Conservation (phyloP, 53 echinoderm and acorn worm species). For the Antedon mediterranea region DNA sequence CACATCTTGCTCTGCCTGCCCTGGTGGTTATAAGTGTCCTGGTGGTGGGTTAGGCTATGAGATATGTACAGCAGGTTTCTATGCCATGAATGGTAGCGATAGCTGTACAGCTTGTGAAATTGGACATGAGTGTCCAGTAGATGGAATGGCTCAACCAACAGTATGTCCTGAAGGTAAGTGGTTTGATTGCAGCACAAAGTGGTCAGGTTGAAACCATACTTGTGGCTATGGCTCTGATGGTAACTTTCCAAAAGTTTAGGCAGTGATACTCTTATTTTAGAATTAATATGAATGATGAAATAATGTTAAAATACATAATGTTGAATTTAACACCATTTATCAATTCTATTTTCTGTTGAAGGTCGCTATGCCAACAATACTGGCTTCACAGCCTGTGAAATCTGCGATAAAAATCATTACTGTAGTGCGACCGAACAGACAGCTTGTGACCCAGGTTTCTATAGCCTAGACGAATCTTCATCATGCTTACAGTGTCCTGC, state of each 20-base stretch:
- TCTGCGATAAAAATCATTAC: no score
- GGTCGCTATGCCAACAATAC: conserved; percentile 12
- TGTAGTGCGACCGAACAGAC: background rate
- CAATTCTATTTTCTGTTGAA: no score
- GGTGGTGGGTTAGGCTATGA: conserved; percentile 18
- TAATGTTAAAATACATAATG: no score
- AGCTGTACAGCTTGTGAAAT: conserved; percentile 29
- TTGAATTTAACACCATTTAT: no score
- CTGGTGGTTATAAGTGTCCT: conserved; percentile 55
- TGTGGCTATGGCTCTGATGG: no score
- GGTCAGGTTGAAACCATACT: no score
- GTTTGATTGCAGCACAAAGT: no score
- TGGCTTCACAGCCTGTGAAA: no score
- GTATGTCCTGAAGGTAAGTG: conserved; percentile 32
- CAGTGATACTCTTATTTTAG: no score
- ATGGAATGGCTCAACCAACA: conserved; percentile 38
- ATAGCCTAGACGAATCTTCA: background rate
- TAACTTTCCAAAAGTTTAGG: no score
- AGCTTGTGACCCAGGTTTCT: background rate
- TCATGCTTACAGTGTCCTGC: background rate
- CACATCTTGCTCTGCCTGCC: conserved; percentile 56
- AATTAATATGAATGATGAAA: no score
- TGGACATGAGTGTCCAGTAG: conserved; percentile 60
- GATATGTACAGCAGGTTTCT: conserved; percentile 39
- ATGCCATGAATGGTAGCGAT: conserved; percentile 48